phyloP scores from a whole-genome alignment of 2,113 vertebrate genomes.

The Geococcyx californianus region DNA sequence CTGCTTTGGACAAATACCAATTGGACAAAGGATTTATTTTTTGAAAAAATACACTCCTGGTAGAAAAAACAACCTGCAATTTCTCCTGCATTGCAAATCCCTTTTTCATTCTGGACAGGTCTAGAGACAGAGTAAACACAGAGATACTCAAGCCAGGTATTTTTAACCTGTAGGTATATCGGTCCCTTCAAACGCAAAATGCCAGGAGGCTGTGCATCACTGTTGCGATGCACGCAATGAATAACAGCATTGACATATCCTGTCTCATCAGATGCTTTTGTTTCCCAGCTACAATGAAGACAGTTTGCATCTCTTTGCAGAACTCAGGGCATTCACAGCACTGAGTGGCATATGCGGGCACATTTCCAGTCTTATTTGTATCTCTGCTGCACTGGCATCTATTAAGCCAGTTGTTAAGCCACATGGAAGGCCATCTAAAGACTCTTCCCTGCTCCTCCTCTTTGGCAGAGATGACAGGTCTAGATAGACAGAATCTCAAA shows the following conservation, averaged over 20 bases:
- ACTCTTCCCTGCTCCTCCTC: neutral
- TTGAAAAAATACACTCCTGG: neutral
- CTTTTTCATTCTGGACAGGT: neutral
- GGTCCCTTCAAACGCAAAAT: neutral
- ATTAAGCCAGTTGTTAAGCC: neutral
- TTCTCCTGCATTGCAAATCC: neutral
- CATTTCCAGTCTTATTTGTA: neutral
- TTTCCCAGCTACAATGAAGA: neutral
- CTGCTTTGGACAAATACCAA: neutral
- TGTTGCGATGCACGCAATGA: fast-evolving
- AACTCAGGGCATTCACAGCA: neutral
- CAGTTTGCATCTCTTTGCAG: neutral
- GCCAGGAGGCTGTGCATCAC: neutral
- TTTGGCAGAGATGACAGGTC: neutral
- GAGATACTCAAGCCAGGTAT: neutral
- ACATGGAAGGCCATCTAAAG: neutral
- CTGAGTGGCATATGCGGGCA: neutral
- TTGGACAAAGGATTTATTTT: neutral
- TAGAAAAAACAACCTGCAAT: neutral
- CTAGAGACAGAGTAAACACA: neutral
- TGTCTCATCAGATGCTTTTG: neutral
- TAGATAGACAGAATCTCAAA: neutral
- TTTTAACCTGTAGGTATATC: neutral
- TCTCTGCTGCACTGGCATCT: neutral
- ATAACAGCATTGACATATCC: neutral